Conservation (phyloP, 2,113 vertebrate genomes). For the Motacilla tschutschensis region DNA sequence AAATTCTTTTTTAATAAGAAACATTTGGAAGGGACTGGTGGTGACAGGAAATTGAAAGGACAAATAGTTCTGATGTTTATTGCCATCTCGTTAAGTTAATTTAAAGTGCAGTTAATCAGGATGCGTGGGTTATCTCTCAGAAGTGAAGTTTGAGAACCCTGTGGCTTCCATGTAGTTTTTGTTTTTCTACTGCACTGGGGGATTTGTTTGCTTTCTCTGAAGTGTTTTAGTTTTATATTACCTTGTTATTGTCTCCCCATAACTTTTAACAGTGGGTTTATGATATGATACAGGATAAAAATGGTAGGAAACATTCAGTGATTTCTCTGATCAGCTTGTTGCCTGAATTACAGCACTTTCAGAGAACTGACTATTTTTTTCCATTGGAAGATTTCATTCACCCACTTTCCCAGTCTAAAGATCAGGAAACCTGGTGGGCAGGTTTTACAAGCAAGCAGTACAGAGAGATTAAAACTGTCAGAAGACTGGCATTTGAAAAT, state of each 20-base stretch:
- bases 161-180: neutral
- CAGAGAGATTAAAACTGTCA: neutral
- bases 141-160: neutral
- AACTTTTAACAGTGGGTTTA: neutral
- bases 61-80: neutral
- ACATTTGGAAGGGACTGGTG: neutral
- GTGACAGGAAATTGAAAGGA: neutral
- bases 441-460: neutral
- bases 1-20: neutral
- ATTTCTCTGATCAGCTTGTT: neutral
- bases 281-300: neutral
- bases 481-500: neutral
- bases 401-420: neutral
- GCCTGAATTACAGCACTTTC: neutral
- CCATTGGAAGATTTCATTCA: neutral
- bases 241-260: neutral
- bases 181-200: neutral
- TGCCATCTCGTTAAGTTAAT: neutral
- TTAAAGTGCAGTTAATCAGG: neutral
- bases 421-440: neutral
- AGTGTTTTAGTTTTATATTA: neutral
- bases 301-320: neutral
- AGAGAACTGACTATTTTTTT: neutral
- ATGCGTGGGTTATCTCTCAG: neutral
- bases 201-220: neutral